Evolutionary conservation across 2,113 vertebrate genomes (phyloP).

Genomic region (Zosterops hypoxanthus): DNA sequence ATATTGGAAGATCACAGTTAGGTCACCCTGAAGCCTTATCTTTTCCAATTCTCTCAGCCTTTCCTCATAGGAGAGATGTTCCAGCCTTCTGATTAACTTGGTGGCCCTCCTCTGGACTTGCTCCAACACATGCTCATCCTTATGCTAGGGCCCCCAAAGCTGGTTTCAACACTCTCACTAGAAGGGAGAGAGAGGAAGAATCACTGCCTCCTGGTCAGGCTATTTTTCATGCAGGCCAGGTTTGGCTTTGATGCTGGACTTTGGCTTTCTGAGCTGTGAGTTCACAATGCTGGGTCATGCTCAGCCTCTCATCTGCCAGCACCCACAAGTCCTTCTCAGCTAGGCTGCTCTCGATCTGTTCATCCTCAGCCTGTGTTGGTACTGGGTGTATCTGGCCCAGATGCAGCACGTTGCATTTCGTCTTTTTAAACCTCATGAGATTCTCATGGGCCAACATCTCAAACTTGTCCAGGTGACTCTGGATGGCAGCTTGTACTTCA

Average conservation of each 20-base stretch:
- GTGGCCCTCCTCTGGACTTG: not conserved
- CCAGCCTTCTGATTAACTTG: not conserved
- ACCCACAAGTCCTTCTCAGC: not conserved
- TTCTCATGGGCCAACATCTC: not conserved
- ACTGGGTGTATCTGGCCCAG: no score
- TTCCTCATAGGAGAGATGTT: not conserved
- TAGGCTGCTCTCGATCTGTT: not conserved
- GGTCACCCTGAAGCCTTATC: rapidly evolving
- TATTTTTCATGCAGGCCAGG: not conserved
- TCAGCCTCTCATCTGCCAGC: not conserved
- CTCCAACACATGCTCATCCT: not conserved
- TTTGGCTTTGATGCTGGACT: not conserved
- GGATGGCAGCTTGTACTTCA: not conserved
- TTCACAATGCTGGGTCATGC: rapidly evolving
- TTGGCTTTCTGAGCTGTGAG: not conserved
- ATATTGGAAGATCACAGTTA: not conserved
- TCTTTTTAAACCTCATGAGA: not conserved
- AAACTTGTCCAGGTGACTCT: not conserved
- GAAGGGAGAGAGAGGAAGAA: not conserved
- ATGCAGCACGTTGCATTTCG: not conserved
- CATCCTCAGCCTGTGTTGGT: not conserved
- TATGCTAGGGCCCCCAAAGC: not conserved
- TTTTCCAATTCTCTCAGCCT: not conserved
- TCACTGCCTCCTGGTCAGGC: not conserved
- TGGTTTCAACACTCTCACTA: not conserved